Evolutionary conservation across 2,113 vertebrate species (phyloP).

Genomic region (Spheniscus mendiculus): DNA sequence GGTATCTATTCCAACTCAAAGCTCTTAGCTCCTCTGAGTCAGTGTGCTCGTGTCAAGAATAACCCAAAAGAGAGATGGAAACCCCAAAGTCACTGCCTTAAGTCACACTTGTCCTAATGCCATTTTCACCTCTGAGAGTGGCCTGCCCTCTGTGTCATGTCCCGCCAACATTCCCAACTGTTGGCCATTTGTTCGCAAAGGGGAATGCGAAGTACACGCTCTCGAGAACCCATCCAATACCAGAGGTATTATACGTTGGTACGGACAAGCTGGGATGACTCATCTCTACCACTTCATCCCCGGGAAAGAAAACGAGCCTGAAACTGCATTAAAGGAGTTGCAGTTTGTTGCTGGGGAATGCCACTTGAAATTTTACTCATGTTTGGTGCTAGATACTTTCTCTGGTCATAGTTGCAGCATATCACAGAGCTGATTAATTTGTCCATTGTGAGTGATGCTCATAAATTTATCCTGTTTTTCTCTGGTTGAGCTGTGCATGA

Average conservation of each 20-base stretch:
- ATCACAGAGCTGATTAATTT: constrained; percentile 7
- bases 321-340: not conserved
- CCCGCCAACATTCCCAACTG: not conserved
- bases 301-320: not conserved
- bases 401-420: not conserved
- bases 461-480: constrained; percentile 30
- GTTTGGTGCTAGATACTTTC: not conserved
- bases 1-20: not conserved
- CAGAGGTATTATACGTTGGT: not conserved
- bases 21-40: constrained; percentile 10
- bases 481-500: constrained; percentile 10
- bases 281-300: not conserved
- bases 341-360: not conserved
- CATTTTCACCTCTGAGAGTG: not conserved
- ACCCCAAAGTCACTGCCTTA: not conserved
- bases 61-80: constrained; percentile 11
- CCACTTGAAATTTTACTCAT: constrained; percentile 15
- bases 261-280: not conserved
- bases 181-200: not conserved
- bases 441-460: constrained; percentile 1
- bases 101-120: not conserved
- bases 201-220: accelerated
- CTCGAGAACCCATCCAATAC: not conserved
- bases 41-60: not conserved
- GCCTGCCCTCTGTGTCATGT: not conserved